Base-by-base conservation (phyloP, 2,797 vertebrate species). In the Morus bassanus region DNA sequence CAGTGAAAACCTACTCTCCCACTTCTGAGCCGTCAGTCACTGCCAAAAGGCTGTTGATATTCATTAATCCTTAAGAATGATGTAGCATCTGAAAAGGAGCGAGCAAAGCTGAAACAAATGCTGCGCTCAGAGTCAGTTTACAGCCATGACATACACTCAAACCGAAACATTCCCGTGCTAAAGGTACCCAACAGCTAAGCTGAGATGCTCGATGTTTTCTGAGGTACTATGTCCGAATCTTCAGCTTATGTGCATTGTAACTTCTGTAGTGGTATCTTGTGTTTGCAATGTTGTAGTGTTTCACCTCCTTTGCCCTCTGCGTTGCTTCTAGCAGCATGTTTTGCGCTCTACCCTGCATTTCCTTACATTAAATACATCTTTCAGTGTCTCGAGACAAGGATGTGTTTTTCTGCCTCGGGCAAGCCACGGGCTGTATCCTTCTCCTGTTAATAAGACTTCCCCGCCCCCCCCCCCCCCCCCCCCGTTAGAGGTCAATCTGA, bases 401-500 rank as follows among this genome's bases (percentile, higher is more conserved):
- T 90, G 79, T 93, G 57, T 85, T 90, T 97, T 89, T 75, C 78
- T 92, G 86, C 79, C 87, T 74, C 75, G 3, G 39, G 92, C 91
- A 92, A 77, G 61, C 60, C 41, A 5, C 72, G 92, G 78, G 41
- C 75, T 81, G 13, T 83, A 89, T 89, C 75, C 69, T 93, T 86
- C 87, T 85, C 41, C 56, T 48, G 61, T 91, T 89, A 85, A n/a
- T 64, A 60, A 85, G 81, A 31, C 59, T 90, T 53, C 4, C 21
- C 18, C 9, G 25, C 24, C 0, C 0, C 37, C 19, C 76, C 11
- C 14, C 12, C 41, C 45, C 45, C 45, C 45, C 43, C 9, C 45
- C 45, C 17, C 85, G 86, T 93, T 91, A 84, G 94, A 79, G 95
- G 96, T 97, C 95, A 97, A 24, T 80, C 80, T 89, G 76, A 96